Evolutionary conservation across 2,113 vertebrate genomes (phyloP), one percentile per base, ranked within the genome.

Genomic region (Scolopax mira): DNA sequence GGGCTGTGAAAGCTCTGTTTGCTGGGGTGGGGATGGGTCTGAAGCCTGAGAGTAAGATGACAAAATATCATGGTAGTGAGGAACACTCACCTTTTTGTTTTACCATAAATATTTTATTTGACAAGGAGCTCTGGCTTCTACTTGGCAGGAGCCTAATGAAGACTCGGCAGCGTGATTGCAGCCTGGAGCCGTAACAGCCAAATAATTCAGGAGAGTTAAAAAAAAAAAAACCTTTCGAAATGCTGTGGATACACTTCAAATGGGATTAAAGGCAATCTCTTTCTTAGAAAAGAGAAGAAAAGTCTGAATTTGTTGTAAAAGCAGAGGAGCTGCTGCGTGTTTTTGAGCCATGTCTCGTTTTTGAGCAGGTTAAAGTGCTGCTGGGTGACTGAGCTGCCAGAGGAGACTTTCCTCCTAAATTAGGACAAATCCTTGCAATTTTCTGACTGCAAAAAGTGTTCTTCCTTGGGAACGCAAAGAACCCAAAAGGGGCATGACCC

Each of bases 341-440:
- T 21, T 52, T 35, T 7, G 39, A 27, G 55, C 27, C 48, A 23
- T 1, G 0, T 25, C 44, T 51, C 9, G 0, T 48, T 61, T 37
- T 2, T 4, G 12, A 4, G 8, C 5, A 33, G 72, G 39, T 71
- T 39, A 9, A 39, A 52, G 7, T 2, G 57, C 31, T 52, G 42
- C 44, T 3, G 18, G 58, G 44, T 6, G 19, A 8, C 8, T 28
- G 44, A 21, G 70, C 39, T 37, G 60, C 7, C 24, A 31, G 31
- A 18, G 44, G 66, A 66, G 81, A 35, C 46, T 41, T 35, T n/a
- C 44, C 58, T 78, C 52, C 46, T 17, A 33, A 48, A 24, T 27
- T 25, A 3, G 37, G 16, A 61, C 13, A 25, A 64, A 14, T 31
- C 49, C 24, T 41, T 1, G 0, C 24, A 1, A 2, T 65, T 58